Base-by-base conservation (phyloP, 92 coral and sea anemone genomes). In the Phenganax marumi region DNA sequence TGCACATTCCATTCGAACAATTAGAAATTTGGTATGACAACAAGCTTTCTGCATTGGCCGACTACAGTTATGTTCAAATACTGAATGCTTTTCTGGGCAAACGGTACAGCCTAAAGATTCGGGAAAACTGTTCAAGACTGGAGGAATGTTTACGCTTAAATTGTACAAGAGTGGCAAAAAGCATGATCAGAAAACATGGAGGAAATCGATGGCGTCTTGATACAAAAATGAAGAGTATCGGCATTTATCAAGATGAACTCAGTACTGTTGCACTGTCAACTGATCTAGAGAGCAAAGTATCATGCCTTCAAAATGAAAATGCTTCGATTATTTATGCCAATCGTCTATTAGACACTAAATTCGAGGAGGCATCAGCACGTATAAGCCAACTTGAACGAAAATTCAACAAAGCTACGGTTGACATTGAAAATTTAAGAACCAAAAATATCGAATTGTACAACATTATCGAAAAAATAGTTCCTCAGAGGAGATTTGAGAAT, bases 401-500 rank as follows among this genome's bases (percentile, higher is more conserved):
- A 33, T 33, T 33, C 43, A 33, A 33, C 43, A 33, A 33, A 33
- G 43, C 43, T 33, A 33, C 4, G 43, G 43, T 33, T 33, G 43
- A 33, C 43, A 33, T 33, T 33, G 43, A 33, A 33, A 33, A 33
- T 33, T 33, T 33, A 33, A 33, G 43, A 33, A 33, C 43, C 43
- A 33, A 33, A 33, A 33, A 33, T 33, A 69, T 24, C 19, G 56
- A 50, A 46, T 50, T 71, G 24, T 71, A 11, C 56, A 50, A 71
- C 10, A 12, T 71, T 24, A 71, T 71, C 23, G 54, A 71, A 50
- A 71, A 71, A 50, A 12, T 71, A 5, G 13, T 19, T 19, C 77
- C 77, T 12, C 77, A 71, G 21, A 11, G 53, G 23, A 50, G 6
- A 71, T 71, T 71, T 71, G 77, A 71, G 56, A 19, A 71, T 71